Conservation (phyloP, 2,797 vertebrate genomes). For the Poeciliopsis infans region DNA sequence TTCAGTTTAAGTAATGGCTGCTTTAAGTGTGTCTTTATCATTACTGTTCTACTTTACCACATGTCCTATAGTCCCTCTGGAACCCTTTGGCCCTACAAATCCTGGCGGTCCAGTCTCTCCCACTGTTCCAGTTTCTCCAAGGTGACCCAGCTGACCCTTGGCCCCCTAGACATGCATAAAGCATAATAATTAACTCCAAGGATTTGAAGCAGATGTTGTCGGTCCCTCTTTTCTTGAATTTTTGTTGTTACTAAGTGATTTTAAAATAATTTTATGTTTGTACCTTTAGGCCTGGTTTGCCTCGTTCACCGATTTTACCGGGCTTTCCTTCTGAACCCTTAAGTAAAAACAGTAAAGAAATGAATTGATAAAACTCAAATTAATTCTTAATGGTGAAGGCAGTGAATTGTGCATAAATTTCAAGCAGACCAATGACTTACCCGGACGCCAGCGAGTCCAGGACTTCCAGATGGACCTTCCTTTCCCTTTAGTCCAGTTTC, state of each 20-base stretch:
- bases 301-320: slow-evolving; percentile 92
- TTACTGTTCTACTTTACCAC: slow-evolving; percentile 83
- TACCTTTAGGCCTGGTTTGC: slow-evolving; percentile 92
- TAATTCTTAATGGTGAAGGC: not conserved
- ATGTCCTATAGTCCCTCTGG: slow-evolving; percentile 94
- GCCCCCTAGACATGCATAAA: slow-evolving; percentile 81
- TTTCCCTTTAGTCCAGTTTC: slow-evolving; percentile 90
- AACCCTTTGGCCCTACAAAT: slow-evolving; percentile 93
- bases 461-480: slow-evolving; percentile 87
- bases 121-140: slow-evolving; percentile 89
- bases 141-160: slow-evolving; percentile 92
- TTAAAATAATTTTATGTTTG: slow-evolving; percentile 6
- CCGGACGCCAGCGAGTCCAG: slow-evolving; percentile 89
- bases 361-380: not conserved
- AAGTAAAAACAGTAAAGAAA: slow-evolving; percentile 9
- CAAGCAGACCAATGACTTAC: slow-evolving; percentile 78
- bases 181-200: not conserved
- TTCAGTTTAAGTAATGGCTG: slow-evolving; percentile 12
- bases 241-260: not conserved
- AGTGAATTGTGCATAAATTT: not conserved
- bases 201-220: not conserved
- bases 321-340: slow-evolving; percentile 96
- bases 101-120: slow-evolving; percentile 90
- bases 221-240: not conserved
- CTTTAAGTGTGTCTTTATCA: slow-evolving; percentile 25